Conservation (phyloP, 30 jellyfish, hydroid and myxozoan genomes). For the Aurelia sp. region DNA sequence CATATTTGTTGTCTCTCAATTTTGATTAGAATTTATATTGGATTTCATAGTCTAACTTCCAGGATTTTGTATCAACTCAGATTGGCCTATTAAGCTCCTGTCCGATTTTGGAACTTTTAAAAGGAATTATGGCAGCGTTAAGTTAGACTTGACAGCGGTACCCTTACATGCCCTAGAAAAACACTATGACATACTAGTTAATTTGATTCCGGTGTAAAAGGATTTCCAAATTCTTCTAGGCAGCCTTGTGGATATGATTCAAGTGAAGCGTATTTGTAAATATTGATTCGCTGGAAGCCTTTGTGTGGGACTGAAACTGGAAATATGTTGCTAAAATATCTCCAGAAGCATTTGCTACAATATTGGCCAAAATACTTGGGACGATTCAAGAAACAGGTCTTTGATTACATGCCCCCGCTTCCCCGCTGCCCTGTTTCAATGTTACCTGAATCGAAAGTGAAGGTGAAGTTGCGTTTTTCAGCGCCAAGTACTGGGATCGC, state of each 20-base stretch:
- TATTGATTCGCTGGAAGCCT: neutral
- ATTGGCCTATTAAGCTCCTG: neutral
- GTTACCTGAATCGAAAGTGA: too few species aligned
- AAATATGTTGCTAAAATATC: too few species aligned
- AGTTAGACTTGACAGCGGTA: slow-evolving; percentile 31
- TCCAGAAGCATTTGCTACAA: too few species aligned
- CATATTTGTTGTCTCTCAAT: slow-evolving; percentile 14
- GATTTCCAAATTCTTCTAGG: neutral
- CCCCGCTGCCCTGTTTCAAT: too few species aligned
- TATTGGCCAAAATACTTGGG: too few species aligned
- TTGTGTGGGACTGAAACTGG: neutral
- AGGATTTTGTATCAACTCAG: slow-evolving; percentile 49
- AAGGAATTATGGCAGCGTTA: slow-evolving; percentile 13
- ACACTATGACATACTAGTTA: neutral
- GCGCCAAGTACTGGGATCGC: too few species aligned
- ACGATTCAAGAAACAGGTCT: too few species aligned
- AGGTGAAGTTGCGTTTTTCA: too few species aligned
- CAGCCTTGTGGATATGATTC: too few species aligned
- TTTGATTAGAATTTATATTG: slow-evolving; percentile 30
- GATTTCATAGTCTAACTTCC: slow-evolving; percentile 29
- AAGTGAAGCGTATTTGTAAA: too few species aligned
- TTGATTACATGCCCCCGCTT: too few species aligned
- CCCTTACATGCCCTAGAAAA: neutral
- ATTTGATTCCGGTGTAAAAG: neutral
- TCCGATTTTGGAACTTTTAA: slow-evolving; percentile 23